Evolutionary conservation across 2,888 invertebrate genomes (phyloP), one percentile per base, ranked within the genome.

Genomic region (Uloborus plumipes): DNA sequence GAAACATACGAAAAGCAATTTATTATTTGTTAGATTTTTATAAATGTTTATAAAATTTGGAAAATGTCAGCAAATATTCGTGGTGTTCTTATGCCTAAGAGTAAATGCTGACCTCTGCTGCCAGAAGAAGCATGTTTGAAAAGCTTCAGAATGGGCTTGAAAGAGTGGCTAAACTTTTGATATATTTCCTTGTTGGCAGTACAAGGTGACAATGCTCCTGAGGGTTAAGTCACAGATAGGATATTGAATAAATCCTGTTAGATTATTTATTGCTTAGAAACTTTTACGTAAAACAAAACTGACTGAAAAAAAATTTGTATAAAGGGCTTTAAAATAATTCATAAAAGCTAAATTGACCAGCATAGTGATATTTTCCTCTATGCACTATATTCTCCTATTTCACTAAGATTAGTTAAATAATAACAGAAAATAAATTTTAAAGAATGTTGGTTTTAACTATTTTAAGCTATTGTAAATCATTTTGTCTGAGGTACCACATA

Each of bases 21-120:
- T 76, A 71, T 82, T 76, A 82, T 76, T 82, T 82, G 81, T 82
- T 82, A 74, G 64, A 81, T 67, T 81, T 81, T 78, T 65, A 64
- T 61, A 72, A 58, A 66, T 66, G 59, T 61, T 82, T 69, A 58
- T 69, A 82, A 66, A 76, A 39, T 65, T 82, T 75, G 80, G 67
- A 69, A 58, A 75, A 31, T 39, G 58, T 66, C 53, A 66, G 66
- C 47, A 14, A 55, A 26, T 49, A 61, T 75, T 22, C 59, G 13
- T 31, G 53, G 73, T 64, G 26, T 39, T 47, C 67, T 26, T 47
- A 18, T 14, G n/a, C 14, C 62, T 39, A 39, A 51, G 22, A 77
- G 11, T 39, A 71, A 66, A 39, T 65, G 75, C 14, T 66, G 75
- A n/a, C 53, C 16, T 55, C 31, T 26, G 31, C 49, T 66, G 50